Evolutionary conservation across 2,888 invertebrate species (phyloP), one percentile per base, ranked within the genome.

Genomic region (Rotaria socialis): DNA sequence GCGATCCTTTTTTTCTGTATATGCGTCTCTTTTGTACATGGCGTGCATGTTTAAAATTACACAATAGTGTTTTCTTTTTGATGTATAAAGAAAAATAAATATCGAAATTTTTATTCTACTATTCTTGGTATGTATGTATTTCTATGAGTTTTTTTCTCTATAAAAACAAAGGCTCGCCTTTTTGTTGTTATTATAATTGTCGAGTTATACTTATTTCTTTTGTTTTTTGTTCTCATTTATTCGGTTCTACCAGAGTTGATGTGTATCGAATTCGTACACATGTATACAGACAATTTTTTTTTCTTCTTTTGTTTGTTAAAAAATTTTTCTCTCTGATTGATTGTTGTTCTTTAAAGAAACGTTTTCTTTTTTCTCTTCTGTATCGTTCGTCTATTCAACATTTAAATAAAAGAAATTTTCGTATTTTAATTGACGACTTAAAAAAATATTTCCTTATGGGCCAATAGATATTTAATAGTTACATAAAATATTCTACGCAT

Each of bases 341-440:
- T 67, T 67, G 67, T 67, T 67, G 67, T 67, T 67, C 67, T 67
- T 35, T 10, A 67, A 67, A 16, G 35, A 67, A 41, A 67, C 0
- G 35, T 27, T 35, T 67, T 35, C 27, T 19, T 35, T 35, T 67
- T 35, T 67, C 27, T 67, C 67, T 67, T 67, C 35, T 67, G 67
- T 67, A 67, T 67, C 27, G 67, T 67, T 67, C 35, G 67, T 67
- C 67, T 67, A 35, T 67, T 67, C 19, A 67, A 67, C 67, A 35
- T 67, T 35, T 67, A 67, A 67, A 67, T 67, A 67, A 67, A 67
- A 67, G 67, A 67, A 67, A 67, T 35, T 67, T 67, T 67, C 67
- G 35, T 67, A 67, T 35, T 67, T 67, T 67, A 67, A 19, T 8
- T 67, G 41, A 67, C 27, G 14, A 58, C 7, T 58, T 58, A 58